Evolutionary conservation across 1,140 invertebrate genomes (phyloP).

Genomic region (Anastrepha obliqua): DNA sequence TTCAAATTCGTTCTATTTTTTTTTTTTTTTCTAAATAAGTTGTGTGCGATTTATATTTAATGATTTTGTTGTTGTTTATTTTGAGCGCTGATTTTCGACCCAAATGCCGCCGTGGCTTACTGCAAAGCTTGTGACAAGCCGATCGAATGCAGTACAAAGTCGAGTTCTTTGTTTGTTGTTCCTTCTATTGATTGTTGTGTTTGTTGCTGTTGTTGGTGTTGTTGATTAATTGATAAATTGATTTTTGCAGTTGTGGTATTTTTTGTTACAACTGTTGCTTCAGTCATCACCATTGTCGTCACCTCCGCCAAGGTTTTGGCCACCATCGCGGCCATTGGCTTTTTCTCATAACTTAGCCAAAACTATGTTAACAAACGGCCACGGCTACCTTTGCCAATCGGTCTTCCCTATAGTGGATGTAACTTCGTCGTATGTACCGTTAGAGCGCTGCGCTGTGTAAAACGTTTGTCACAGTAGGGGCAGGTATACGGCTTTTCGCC

Average conservation of each 20-base stretch:
- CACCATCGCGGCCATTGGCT: not conserved
- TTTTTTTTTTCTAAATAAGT: no score
- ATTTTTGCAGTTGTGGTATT: not conserved
- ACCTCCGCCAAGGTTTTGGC: not conserved
- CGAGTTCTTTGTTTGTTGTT: conserved; percentile 48
- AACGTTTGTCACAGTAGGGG: conserved; percentile 73
- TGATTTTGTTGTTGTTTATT: not conserved
- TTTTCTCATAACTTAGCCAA: conserved; percentile 18
- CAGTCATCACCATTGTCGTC: not conserved
- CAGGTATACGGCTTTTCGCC: conserved; percentile 73
- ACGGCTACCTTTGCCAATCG: conserved; percentile 55
- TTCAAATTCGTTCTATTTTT: no score
- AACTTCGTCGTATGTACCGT: conserved; percentile 73
- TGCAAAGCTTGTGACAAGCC: conserved; percentile 5
- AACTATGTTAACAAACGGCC: conserved; percentile 50
- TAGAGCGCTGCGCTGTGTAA: conserved; percentile 71
- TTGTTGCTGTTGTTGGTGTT: not conserved
- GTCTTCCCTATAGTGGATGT: conserved; percentile 73
- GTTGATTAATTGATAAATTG: conserved; percentile 32
- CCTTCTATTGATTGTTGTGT: not conserved
- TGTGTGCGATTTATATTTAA: not conserved
- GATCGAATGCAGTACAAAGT: conserved; percentile 48
- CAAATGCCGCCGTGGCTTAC: not conserved
- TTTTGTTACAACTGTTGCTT: not conserved
- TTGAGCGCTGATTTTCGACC: not conserved